Conservation (phyloP, 2,888 invertebrate genomes). For the Agonopterix arenella region DNA sequence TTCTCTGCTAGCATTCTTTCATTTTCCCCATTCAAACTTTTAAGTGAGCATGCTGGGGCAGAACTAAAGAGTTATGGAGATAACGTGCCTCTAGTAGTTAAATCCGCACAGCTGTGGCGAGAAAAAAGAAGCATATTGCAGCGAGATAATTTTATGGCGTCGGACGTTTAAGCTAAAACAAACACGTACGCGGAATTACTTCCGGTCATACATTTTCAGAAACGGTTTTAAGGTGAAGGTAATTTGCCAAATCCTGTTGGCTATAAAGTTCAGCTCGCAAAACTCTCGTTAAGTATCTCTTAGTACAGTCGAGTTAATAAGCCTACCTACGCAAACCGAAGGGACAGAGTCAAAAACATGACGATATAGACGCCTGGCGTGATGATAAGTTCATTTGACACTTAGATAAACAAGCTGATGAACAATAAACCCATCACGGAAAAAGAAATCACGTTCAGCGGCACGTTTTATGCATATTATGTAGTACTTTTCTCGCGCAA, state of each 20-base stretch:
- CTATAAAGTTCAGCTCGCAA: constrained; percentile 28
- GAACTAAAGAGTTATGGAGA: constrained; percentile 44
- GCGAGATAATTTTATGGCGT: constrained; percentile 49
- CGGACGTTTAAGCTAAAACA: constrained; percentile 49
- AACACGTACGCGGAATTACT: constrained; percentile 57
- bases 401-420: no score
- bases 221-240: constrained; percentile 48
- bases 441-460: no score
- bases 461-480: background rate
- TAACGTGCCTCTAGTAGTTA: constrained; percentile 39
- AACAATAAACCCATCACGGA: no score
- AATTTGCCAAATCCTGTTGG: constrained; percentile 49
- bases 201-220: constrained; percentile 45
- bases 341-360: no score
- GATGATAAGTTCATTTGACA: no score
- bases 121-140: constrained; percentile 43
- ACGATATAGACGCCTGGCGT: no score
- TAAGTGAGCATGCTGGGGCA: constrained; percentile 27
- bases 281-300: constrained; percentile 14
- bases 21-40: constrained; percentile 28
- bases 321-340: no score
- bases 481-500: background rate
- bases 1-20: constrained; percentile 30
- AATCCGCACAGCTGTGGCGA: constrained; percentile 37
- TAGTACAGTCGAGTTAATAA: background rate